Evolutionary conservation across 2,113 vertebrate species (phyloP).

Genomic region (Pithys albifrons): DNA sequence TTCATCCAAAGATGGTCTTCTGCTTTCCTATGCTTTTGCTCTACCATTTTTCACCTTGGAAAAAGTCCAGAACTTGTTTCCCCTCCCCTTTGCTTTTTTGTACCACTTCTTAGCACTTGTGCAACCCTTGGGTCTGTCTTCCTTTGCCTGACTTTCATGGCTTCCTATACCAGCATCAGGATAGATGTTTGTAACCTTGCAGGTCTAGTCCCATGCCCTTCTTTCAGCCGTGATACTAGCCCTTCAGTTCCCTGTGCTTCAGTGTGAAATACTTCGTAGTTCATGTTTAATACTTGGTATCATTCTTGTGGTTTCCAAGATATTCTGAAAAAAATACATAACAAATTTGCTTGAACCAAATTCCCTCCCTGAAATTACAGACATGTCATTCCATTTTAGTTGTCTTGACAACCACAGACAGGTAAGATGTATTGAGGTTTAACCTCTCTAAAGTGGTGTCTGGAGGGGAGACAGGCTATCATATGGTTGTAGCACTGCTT

Average conservation of each 20-base stretch:
- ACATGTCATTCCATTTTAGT: background rate
- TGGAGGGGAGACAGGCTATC: background rate
- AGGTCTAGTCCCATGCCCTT: fast-evolving
- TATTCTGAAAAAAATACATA: background rate
- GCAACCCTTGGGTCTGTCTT: background rate
- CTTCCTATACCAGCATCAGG: fast-evolving
- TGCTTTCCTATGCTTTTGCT: background rate
- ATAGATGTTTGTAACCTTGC: background rate
- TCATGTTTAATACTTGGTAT: background rate
- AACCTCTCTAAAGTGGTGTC: background rate
- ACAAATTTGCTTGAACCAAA: background rate
- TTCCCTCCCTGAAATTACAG: background rate
- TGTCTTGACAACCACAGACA: background rate
- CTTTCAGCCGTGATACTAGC: background rate
- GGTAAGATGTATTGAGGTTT: background rate
- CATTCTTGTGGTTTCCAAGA: background rate
- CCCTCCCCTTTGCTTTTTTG: background rate
- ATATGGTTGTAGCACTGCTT: background rate
- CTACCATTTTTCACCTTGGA: background rate
- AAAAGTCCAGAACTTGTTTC: background rate
- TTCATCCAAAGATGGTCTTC: background rate
- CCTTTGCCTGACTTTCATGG: background rate
- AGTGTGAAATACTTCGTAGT: background rate
- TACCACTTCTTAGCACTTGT: background rate
- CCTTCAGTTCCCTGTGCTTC: background rate